A percentile compares a stretch with the other conserved stretches of the same genome.
Conservation (phyloP, 2,113 vertebrate genomes). For the Fregata magnificens region DNA sequence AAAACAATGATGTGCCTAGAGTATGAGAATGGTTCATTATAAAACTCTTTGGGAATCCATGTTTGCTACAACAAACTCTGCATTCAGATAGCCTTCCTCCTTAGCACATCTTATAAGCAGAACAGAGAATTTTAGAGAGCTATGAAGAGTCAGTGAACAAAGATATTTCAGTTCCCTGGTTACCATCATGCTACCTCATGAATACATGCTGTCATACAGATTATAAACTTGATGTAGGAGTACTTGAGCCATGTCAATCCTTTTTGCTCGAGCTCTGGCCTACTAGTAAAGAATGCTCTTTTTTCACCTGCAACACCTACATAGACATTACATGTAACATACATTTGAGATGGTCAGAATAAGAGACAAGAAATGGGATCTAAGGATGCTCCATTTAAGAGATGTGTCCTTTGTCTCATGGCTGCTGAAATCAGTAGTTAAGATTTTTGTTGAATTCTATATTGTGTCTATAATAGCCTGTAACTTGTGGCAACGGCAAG, state of each 20-base stretch:
- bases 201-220: too few species aligned
- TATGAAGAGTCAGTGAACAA: too few species aligned
- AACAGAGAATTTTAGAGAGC: not conserved
- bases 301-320: accelerated
- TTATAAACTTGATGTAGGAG: not conserved
- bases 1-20: not conserved
- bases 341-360: not conserved
- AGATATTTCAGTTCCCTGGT: not conserved
- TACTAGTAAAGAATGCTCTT: not conserved
- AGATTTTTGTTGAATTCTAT: not conserved
- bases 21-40: not conserved
- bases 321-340: not conserved
- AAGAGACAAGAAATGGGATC: not conserved
- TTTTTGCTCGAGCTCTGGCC: not conserved
- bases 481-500: not conserved
- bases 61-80: not conserved
- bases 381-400: not conserved
- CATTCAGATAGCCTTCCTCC: not conserved
- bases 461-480: not conserved
- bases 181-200: not conserved
- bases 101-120: not conserved
- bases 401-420: not conserved
- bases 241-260: accelerated
- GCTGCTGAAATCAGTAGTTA: not conserved
- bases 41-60: not conserved